Evolutionary conservation across 2,797 vertebrate genomes (phyloP), one percentile per base, ranked within the genome.

Genomic region (Octomys mimax): DNA sequence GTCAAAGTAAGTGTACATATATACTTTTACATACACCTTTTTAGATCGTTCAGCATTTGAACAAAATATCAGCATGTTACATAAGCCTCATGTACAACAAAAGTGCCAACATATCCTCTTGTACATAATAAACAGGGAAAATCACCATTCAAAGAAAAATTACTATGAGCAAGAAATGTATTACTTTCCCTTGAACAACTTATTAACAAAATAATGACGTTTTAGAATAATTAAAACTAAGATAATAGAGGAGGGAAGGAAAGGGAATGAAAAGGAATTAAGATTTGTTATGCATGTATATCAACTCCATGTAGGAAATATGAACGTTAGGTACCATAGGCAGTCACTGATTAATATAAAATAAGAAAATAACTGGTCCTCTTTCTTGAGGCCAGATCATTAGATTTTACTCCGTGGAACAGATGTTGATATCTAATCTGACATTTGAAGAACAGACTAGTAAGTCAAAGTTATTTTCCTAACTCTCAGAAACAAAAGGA

Each of bases 181-280:
- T 46, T 62, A 59, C 85, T 89, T 94, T 86, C 18, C 87, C 24
- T 61, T 88, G 66, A 95, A 68, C 8, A 31, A 46, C 1, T 66
- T 80, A 70, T 66, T 54, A 66, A 85, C 87, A 66, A 61, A 54
- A 33, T 79, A 18, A 6, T 66, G 49, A 77, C 42, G 2, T 87
- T 95, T 92, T 87, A 80, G 33, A 88, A 31, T 71, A 52, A 54
- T 84, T 83, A 92, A 61, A 5, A 86, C 54, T 28, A 77, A 31
- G 26, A 31, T 49, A 42, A 18, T 49, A 77, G 42, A 42, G 73
- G 6, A 77, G 42, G 13, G 26, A 31, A 26, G 22, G 42, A 5
- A 28, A 2, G 71, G 39, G 39, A 9, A 18, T 77, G 26, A 22
- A 77, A 77, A 49, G 1, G 13, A 49, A 77, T 31, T 49, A 49